Percentiles rank a stretch among this genome's conserved stretches.
These are phyloP conservation scores for Python bivittatus DNA, from an alignment of 2,113 vertebrate species.

Conservation along the genomic window DNA sequence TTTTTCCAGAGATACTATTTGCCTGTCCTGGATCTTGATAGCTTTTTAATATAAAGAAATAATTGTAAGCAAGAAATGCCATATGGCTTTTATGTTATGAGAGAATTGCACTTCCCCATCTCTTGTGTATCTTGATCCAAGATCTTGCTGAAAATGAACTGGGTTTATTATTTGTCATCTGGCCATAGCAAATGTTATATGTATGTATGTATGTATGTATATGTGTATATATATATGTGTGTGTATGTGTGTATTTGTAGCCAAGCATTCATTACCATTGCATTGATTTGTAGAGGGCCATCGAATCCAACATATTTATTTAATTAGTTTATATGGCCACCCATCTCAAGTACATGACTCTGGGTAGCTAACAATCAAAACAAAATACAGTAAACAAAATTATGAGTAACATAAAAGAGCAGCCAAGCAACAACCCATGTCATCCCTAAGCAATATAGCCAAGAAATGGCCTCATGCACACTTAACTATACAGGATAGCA, in stretches of 20 bases:
- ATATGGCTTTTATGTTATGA: slow-evolving; percentile 55
- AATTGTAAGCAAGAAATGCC: slow-evolving; percentile 46
- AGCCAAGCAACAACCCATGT: not conserved
- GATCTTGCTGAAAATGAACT: slow-evolving; percentile 51
- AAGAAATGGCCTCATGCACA: slow-evolving; percentile 22
- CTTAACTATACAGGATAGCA: slow-evolving; percentile 66
- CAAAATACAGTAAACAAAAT: not conserved
- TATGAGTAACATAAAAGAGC: not conserved
- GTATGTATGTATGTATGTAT: too few species aligned
- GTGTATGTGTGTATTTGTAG: slow-evolving; percentile 46
- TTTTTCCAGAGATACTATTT: slow-evolving; percentile 17
- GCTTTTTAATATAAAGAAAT: slow-evolving; percentile 28
- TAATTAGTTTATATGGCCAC: slow-evolving; percentile 59
- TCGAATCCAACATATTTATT: slow-evolving; percentile 46
- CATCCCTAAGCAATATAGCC: not conserved
- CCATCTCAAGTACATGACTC: slow-evolving; percentile 28
- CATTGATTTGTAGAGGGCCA: not conserved
- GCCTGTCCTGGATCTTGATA: slow-evolving; percentile 41
- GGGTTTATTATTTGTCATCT: slow-evolving; percentile 14
- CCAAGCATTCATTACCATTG: slow-evolving; percentile 34
- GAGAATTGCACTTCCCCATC: slow-evolving; percentile 35
- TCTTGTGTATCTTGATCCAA: slow-evolving; percentile 42
- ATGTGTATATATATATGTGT: too few species aligned
- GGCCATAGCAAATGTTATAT: slow-evolving; percentile 32
- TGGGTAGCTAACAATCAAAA: not conserved